Percentiles rank a stretch among this genome's conserved stretches.
These are phyloP conservation scores for Pterobdella sp. DNA, from an alignment of 2,888 invertebrate genomes.

Conservation along the genomic window DNA sequence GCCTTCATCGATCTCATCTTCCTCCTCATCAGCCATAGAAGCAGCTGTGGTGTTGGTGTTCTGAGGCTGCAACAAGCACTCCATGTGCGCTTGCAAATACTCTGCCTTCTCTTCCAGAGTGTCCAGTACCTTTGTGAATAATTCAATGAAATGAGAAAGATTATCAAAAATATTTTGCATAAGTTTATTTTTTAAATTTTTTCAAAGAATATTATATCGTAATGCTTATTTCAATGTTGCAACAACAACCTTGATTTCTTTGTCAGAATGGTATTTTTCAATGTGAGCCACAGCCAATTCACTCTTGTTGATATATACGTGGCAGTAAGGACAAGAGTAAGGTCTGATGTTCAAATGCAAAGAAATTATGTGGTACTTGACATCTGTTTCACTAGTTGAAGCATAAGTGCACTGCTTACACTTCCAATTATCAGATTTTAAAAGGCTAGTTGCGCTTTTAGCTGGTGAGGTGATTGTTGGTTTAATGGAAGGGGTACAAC, in stretches of 20 bases:
- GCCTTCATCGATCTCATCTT: constrained; percentile 25
- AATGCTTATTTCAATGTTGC: background rate
- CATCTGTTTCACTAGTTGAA: constrained; percentile 25
- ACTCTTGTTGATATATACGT: constrained; percentile 28
- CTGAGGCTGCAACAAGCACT: constrained; percentile 9
- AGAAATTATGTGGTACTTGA: constrained; percentile 32
- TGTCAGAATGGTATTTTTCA: constrained; percentile 30
- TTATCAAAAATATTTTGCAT: too few species aligned
- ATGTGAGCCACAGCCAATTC: constrained; percentile 31
- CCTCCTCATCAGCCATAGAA: constrained; percentile 4
- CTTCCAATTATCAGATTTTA: constrained; percentile 27
- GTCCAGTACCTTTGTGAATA: constrained; percentile 13
- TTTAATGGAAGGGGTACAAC: background rate
- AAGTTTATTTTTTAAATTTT: too few species aligned
- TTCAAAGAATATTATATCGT: too few species aligned
- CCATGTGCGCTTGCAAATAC: constrained; percentile 30
- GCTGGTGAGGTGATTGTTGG: background rate
- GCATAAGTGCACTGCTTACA: constrained; percentile 31
- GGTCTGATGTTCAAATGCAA: constrained; percentile 33
- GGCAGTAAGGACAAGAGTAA: constrained; percentile 33
- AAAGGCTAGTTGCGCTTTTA: background rate
- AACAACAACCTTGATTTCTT: constrained; percentile 19
- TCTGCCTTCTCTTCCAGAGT: constrained; percentile 31
- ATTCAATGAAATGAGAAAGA: background rate
- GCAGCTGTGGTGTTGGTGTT: background rate